A percentile compares a stretch with the other conserved stretches of the same genome.
Conservation (phyloP, 2,113 vertebrate species). For the Stigmatopora nigra region DNA sequence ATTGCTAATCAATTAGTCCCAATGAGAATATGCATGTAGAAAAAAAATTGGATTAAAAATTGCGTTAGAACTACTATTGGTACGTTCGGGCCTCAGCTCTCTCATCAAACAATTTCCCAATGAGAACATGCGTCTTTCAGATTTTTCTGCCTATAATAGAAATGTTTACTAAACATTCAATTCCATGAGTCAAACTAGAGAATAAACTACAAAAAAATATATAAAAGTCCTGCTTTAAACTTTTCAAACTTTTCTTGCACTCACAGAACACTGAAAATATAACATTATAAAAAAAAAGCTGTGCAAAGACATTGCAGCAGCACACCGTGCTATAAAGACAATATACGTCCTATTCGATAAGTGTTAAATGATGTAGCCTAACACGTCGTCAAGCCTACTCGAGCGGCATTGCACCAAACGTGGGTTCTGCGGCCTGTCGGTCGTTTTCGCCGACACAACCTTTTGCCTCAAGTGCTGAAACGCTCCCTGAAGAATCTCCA, state of each 20-base stretch:
- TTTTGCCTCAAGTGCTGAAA: conserved; percentile 3
- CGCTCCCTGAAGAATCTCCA: conserved; percentile 10
- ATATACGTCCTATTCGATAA: conserved; percentile 3
- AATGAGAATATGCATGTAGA: too few species aligned
- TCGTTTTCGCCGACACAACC: not conserved
- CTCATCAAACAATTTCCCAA: too few species aligned
- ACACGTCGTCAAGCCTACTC: not conserved
- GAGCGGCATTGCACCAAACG: not conserved
- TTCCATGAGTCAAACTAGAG: too few species aligned
- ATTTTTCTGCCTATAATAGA: too few species aligned
- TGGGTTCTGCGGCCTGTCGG: not conserved
- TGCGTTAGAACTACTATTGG: too few species aligned
- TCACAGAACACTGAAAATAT: not conserved
- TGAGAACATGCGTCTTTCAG: too few species aligned
- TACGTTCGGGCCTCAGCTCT: too few species aligned
- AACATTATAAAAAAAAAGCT: not conserved
- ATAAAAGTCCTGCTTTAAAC: not conserved
- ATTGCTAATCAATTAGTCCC: too few species aligned
- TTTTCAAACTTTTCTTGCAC: not conserved
- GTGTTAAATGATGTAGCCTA: conserved; percentile 3
- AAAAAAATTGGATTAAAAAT: too few species aligned
- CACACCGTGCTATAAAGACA: not conserved
- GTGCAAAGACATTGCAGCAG: not conserved
- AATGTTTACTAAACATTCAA: too few species aligned
- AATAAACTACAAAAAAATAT: too few species aligned